Evolutionary conservation across 2,888 invertebrate genomes (phyloP).

Genomic region (Chromoteleia sp.): DNA sequence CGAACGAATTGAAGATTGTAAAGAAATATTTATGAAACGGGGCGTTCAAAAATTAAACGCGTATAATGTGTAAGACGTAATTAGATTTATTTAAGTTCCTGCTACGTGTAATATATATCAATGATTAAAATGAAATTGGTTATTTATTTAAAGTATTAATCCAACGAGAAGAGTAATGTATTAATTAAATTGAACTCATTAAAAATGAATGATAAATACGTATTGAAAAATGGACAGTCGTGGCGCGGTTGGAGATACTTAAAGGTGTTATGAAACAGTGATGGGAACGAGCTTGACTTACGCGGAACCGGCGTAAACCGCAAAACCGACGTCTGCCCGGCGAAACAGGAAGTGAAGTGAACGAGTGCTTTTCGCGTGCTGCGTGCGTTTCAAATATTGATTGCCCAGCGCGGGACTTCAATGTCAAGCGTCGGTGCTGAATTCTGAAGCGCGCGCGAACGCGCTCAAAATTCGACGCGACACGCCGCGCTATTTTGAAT

Average conservation of each 20-base stretch:
- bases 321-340: slow-evolving; percentile 48
- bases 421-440: slow-evolving; percentile 61
- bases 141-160: no score
- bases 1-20: no score
- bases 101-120: no score
- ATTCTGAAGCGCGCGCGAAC: slow-evolving; percentile 26
- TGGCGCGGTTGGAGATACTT: slow-evolving; percentile 2
- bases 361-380: slow-evolving; percentile 38
- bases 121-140: no score
- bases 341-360: slow-evolving; percentile 46
- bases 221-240: slow-evolving; percentile 28
- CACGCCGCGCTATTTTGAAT: slow-evolving; percentile 61
- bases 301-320: slow-evolving; percentile 36
- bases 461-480: slow-evolving; percentile 38
- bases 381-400: slow-evolving; percentile 73
- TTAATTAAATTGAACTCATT: no score
- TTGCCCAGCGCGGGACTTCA: slow-evolving; percentile 62
- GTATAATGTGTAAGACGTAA: no score
- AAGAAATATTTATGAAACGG: no score
- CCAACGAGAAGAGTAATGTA: no score
- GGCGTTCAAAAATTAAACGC: no score
- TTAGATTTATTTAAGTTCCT: no score
- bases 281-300: slow-evolving; percentile 31
- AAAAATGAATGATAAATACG: slow-evolving; percentile 20
- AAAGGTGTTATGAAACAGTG: slow-evolving; percentile 42